phyloP scores from a whole-genome alignment of 2,113 vertebrate species.

The Irena cyanogastra region DNA sequence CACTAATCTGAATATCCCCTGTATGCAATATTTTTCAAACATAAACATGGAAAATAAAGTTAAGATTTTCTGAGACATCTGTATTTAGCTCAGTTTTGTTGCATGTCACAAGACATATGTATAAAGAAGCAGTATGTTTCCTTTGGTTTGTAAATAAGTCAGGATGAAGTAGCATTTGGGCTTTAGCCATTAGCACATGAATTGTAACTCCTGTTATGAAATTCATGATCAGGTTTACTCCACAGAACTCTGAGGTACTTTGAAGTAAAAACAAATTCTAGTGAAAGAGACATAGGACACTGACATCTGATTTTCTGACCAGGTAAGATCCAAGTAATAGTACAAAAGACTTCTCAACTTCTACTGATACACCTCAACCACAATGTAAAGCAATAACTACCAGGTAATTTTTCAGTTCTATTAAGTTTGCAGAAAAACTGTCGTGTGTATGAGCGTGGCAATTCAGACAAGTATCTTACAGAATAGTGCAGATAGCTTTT shows the following conservation, averaged over 20 bases:
- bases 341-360: background rate
- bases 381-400: background rate
- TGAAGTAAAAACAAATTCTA: background rate
- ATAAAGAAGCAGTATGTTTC: background rate
- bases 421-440: background rate
- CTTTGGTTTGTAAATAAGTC: background rate
- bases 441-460: background rate
- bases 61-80: slow-evolving; percentile 30
- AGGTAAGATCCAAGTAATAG: background rate
- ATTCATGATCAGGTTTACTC: background rate
- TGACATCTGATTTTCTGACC: background rate
- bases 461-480: background rate
- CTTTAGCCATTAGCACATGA: background rate
- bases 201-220: background rate
- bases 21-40: slow-evolving; percentile 21
- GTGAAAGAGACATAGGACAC: background rate
- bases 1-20: background rate
- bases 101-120: background rate
- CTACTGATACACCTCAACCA: background rate
- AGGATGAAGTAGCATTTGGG: background rate
- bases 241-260: background rate
- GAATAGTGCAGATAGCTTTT: background rate
- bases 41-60: slow-evolving; percentile 39
- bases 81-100: background rate
- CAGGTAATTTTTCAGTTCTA: background rate